A percentile compares a stretch with the other conserved stretches of the same genome.
phyloP scores from a whole-genome alignment of 1,140 invertebrate species.

The Heliothis virescens region DNA sequence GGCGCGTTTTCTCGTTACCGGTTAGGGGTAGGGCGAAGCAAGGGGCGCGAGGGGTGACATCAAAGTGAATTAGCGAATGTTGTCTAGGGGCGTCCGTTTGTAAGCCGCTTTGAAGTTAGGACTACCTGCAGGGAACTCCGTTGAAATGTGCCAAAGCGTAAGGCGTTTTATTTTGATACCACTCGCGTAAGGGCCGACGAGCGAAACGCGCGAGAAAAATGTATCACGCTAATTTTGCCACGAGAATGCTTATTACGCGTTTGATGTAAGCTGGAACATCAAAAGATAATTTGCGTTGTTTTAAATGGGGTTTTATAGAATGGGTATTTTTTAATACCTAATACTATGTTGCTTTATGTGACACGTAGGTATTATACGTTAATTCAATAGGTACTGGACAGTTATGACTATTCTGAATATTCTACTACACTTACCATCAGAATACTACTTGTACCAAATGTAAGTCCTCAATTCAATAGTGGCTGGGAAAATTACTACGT shows the following conservation, averaged over 20 bases:
- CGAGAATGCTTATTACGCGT: conserved; percentile 42
- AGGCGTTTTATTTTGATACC: conserved; percentile 68
- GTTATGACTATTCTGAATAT: too few species aligned
- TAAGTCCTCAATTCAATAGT: too few species aligned
- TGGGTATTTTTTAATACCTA: neutral
- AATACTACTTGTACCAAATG: too few species aligned
- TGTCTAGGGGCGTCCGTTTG: conserved; percentile 81
- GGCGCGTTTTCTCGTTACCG: conserved; percentile 79
- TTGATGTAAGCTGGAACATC: conserved; percentile 29
- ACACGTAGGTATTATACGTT: neutral
- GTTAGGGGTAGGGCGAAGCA: conserved; percentile 57
- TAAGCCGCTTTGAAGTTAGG: conserved; percentile 80
- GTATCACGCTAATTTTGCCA: conserved; percentile 36
- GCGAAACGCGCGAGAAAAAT: conserved; percentile 43
- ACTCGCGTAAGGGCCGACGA: conserved; percentile 45
- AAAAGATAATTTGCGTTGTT: conserved; percentile 27
- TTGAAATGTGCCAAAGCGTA: conserved; percentile 71
- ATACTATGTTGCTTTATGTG: neutral
- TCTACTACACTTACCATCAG: too few species aligned
- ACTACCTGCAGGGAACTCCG: conserved; percentile 70
- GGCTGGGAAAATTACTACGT: too few species aligned
- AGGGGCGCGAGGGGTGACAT: conserved; percentile 64
- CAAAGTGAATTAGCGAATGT: conserved; percentile 83
- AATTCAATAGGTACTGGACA: neutral
- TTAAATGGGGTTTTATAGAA: neutral